These are phyloP conservation scores for Heliconius ismenius DNA, from an alignment of 2,888 invertebrate species.

Conservation along the genomic window DNA sequence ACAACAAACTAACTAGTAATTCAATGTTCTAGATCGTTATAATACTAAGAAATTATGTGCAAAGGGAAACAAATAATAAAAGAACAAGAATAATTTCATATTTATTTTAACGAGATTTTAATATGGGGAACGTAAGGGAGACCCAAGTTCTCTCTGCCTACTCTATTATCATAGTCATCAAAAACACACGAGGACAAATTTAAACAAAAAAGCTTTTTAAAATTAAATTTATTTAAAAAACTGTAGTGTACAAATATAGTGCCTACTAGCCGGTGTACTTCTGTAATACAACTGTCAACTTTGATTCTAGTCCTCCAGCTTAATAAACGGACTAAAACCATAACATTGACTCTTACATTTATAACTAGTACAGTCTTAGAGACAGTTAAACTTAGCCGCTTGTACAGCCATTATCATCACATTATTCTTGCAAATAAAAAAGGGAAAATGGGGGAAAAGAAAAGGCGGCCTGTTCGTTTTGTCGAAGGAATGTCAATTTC, in stretches of 20 bases:
- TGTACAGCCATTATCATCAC: constrained; percentile 56
- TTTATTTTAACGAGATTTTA: too few relatives aligned
- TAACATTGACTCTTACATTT: constrained; percentile 38
- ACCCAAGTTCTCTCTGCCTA: too few relatives aligned
- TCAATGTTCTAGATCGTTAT: too few relatives aligned
- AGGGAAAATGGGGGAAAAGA: neutral
- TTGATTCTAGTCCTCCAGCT: constrained; percentile 8
- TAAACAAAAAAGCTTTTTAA: constrained; percentile 37
- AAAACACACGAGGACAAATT: neutral
- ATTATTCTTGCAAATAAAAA: constrained; percentile 47
- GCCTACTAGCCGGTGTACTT: constrained; percentile 66
- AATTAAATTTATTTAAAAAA: constrained; percentile 66
- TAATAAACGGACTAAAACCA: constrained; percentile 45
- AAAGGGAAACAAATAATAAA: too few relatives aligned
- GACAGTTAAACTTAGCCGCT: constrained; percentile 55
- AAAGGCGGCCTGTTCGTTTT: constrained; percentile 12
- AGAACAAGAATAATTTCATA: too few relatives aligned
- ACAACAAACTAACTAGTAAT: too few relatives aligned
- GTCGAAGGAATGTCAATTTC: constrained; percentile 33
- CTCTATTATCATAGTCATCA: too few relatives aligned
- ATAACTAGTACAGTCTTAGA: constrained; percentile 59
- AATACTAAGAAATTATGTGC: too few relatives aligned
- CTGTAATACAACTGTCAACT: constrained; percentile 29
- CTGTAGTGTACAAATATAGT: constrained; percentile 72
- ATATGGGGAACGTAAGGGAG: too few relatives aligned